Evolutionary conservation across 2,888 invertebrate genomes (phyloP).

Genomic region (Gari tellinella): DNA sequence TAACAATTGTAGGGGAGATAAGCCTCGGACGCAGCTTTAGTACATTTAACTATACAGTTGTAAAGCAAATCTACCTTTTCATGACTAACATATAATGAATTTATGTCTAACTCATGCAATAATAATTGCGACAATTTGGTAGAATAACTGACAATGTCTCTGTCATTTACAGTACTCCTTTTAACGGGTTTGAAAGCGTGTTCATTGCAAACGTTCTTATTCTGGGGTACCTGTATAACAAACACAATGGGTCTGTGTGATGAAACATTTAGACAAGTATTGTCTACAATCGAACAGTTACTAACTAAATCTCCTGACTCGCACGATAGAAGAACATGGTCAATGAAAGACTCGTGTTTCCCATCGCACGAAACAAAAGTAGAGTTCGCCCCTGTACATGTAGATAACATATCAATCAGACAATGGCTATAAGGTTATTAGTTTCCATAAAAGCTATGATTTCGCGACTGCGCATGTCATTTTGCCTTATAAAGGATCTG

Average conservation of each 20-base stretch:
- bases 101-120: background rate
- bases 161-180: background rate
- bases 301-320: background rate
- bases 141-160: too few relatives aligned
- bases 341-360: slow-evolving; percentile 3
- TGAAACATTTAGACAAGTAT: slow-evolving; percentile 6
- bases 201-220: background rate
- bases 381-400: slow-evolving; percentile 1
- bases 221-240: background rate
- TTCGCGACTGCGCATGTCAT: background rate
- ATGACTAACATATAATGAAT: background rate
- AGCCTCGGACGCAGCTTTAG: slow-evolving; percentile 1
- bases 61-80: too few relatives aligned
- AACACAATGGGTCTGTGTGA: slow-evolving; percentile 2
- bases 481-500: background rate
- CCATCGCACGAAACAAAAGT: slow-evolving; percentile 8
- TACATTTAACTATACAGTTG: background rate
- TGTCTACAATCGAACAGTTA: slow-evolving; percentile 2
- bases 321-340: background rate
- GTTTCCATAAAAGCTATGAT: background rate
- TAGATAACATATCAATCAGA: background rate
- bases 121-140: background rate
- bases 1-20: too few relatives aligned
- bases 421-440: background rate
- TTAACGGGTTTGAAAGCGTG: background rate